A percentile compares a stretch with the other conserved stretches of the same genome.
Conservation (phyloP, 2,797 vertebrate genomes). For the Merluccius polli region DNA sequence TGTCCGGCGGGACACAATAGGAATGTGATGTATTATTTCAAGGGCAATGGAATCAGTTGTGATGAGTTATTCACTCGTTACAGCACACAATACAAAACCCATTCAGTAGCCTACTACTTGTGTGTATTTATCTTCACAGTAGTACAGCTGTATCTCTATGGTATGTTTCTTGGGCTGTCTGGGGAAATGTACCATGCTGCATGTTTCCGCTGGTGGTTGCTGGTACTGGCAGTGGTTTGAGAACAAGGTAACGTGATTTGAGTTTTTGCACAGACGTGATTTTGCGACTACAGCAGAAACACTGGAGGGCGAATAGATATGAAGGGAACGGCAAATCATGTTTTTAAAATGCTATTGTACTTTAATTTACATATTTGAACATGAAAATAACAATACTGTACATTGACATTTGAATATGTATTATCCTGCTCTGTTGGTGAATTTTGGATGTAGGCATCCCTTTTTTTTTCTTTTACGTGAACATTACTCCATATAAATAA, state of each 20-base stretch:
- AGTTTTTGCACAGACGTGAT: neutral
- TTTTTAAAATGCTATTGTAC: slow-evolving; percentile 68
- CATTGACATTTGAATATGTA: slow-evolving; percentile 54
- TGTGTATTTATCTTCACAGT: neutral
- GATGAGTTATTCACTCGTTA: neutral
- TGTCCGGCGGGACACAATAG: neutral
- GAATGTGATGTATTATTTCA: neutral
- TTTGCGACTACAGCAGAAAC: slow-evolving; percentile 10
- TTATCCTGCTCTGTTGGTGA: slow-evolving; percentile 50
- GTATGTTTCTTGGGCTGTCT: slow-evolving; percentile 6
- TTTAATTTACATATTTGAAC: slow-evolving; percentile 82
- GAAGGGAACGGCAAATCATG: slow-evolving; percentile 25
- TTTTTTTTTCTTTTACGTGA: slow-evolving; percentile 61
- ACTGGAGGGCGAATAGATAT: too few relatives aligned
- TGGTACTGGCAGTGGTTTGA: slow-evolving; percentile 12
- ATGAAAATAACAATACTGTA: slow-evolving; percentile 64
- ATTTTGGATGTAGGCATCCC: slow-evolving; percentile 40
- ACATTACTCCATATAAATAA: slow-evolving; percentile 66
- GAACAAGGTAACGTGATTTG: slow-evolving; percentile 5
- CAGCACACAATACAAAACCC: neutral
- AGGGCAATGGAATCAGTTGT: neutral
- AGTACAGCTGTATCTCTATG: neutral
- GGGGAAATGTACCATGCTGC: slow-evolving; percentile 20
- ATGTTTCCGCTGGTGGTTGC: slow-evolving; percentile 7
- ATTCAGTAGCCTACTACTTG: neutral